Percentiles rank a stretch among this genome's conserved stretches.
Evolutionary conservation across 1,140 invertebrate genomes (phyloP).

Genomic region (Drosophila melanogaster): Release_6_plus_ISO1_MT NT_033777.3:16382001-16382500

Average conservation of each 20-base stretch:
- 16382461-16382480: conserved; percentile 78
- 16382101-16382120: conserved; percentile 52
- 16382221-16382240: conserved; percentile 40
- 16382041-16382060: conserved; percentile 67
- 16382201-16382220: conserved; percentile 8
- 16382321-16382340: conserved; percentile 29
- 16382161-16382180: conserved; percentile 38
- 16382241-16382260: conserved; percentile 47
- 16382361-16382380: conserved; percentile 63
- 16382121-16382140: conserved; percentile 56
- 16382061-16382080: conserved; percentile 5
- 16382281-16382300: conserved; percentile 56
- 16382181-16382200: not conserved
- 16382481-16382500: conserved; percentile 81
- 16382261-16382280: conserved; percentile 26
- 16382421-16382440: conserved; percentile 61
- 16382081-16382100: not conserved
- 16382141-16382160: conserved; percentile 78
- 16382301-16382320: conserved; percentile 54
- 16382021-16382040: conserved; percentile 81
- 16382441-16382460: conserved; percentile 78
- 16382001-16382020: conserved; percentile 76
- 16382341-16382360: conserved; percentile 19
- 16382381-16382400: conserved; percentile 84
- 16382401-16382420: conserved; percentile 81